Conservation (phyloP, 2,797 vertebrate species). For the Mallotus villosus region DNA sequence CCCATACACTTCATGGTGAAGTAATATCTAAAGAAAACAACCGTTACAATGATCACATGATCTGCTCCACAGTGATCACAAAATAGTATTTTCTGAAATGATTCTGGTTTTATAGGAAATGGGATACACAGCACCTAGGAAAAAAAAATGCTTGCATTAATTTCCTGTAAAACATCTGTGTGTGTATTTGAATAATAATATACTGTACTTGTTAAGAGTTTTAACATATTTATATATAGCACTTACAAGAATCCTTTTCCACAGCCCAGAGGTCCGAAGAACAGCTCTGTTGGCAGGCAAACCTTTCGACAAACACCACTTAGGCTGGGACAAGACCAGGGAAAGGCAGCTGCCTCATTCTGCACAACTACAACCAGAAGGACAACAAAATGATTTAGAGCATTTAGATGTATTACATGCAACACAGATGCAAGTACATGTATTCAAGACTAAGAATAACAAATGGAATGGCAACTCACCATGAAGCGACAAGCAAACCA, state of each 20-base stretch:
- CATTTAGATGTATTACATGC: not conserved
- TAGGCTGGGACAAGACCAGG: conserved; percentile 72
- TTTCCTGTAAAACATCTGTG: not conserved
- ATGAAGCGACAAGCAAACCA: conserved; percentile 64
- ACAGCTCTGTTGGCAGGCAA: conserved; percentile 74
- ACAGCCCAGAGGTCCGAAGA: conserved; percentile 79
- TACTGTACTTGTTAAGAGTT: too few species aligned
- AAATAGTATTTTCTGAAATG: not conserved
- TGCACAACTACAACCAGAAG: conserved; percentile 58
- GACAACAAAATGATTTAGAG: not conserved
- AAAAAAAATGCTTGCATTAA: conserved; percentile 1
- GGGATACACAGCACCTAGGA: conserved; percentile 78
- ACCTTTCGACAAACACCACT: conserved; percentile 74
- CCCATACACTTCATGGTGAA: not conserved
- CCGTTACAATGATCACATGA: not conserved
- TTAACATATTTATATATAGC: not conserved
- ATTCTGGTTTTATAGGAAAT: conserved; percentile 65
- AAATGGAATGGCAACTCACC: conserved; percentile 59
- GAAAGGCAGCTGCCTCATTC: conserved; percentile 71
- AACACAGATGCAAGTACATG: not conserved
- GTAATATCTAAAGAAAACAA: not conserved
- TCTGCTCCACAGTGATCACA: not conserved
- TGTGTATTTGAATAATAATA: not conserved
- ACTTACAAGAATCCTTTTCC: conserved; percentile 77
- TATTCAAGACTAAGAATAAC: conserved; percentile 1